Base-by-base conservation (phyloP, 2,113 vertebrate species). In the Hyla sarda region DNA sequence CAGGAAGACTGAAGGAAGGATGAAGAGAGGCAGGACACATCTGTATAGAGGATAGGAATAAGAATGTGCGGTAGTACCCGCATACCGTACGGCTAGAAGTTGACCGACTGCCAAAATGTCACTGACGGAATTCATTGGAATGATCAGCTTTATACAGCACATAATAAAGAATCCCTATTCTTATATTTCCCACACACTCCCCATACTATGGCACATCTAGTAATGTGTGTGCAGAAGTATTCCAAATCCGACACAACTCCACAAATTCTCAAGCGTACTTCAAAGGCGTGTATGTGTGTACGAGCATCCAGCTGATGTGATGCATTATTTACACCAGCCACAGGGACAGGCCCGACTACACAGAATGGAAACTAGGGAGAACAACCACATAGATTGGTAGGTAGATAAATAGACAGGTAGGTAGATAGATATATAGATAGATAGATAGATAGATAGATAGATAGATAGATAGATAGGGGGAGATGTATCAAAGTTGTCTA, bases 321-420 rank as follows among this genome's bases (percentile, higher is more conserved):
- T 72, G 13, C 69, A n/a, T 41, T 72, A 72, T 72, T 72, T n/a
- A 72, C 69, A 72, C 32, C 13, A 32, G 62, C 30, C 62, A 67
- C 28, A 30, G 60, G 60, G 25, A 65, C 4, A 65, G 13, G 60
- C 25, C 25, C 3, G 13, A 65, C 30, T 30, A 14, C 25, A 65
- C 60, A 65, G 60, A 65, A 65, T 65, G 60, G 3, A 65, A 65
- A 8, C 21, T 8, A 56, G 19, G 7, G 6, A 10, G 60, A 16
- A 41, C 8, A 8, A 28, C 3, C 62, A 67, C 13, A 4, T 14
- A 30, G 60, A 65, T 14, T 30, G 11, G 30, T 65, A 65, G 58
- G 17, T 52, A 17, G 50, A 52, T 52, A 52, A 16, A 52, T 52
- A 52, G 50, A 52, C 8, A 41, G 41, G 8, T 41, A 41, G 41